Conservation (phyloP, 1,140 invertebrate species). For the Ladona fulva region DNA sequence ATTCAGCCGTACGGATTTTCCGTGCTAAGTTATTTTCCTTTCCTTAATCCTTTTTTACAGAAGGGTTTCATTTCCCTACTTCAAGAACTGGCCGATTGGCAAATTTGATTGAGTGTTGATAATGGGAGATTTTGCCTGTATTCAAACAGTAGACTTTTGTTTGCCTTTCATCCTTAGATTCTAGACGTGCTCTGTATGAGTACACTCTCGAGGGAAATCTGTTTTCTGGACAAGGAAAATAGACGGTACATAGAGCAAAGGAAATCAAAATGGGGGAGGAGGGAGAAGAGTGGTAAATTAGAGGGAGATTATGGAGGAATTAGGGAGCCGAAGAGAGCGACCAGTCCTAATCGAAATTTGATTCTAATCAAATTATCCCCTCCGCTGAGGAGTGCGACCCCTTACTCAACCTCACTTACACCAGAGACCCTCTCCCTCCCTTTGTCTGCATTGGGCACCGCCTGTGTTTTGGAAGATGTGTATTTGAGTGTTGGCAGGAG, state of each 20-base stretch:
- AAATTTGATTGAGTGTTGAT: too few species aligned
- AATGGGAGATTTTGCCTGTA: too few species aligned
- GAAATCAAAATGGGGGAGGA: background rate
- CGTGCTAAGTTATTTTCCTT: too few species aligned
- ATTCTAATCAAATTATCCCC: conserved; percentile 3
- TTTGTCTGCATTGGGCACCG: background rate
- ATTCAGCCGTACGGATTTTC: too few species aligned
- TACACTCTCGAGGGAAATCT: too few species aligned
- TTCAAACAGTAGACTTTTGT: too few species aligned
- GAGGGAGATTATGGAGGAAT: background rate
- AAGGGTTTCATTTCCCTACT: too few species aligned
- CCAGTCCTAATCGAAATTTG: background rate
- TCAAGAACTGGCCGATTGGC: too few species aligned
- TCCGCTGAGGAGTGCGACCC: too few species aligned
- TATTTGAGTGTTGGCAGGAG: background rate
- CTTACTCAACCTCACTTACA: background rate
- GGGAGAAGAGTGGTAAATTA: background rate
- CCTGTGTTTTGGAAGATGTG: background rate
- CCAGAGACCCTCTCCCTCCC: background rate
- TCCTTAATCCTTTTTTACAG: too few species aligned
- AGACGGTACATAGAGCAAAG: background rate
- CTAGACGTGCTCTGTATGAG: too few species aligned
- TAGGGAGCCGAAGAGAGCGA: background rate
- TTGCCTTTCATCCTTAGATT: too few species aligned
- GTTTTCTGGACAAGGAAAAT: background rate